A percentile compares a stretch with the other conserved stretches of the same genome.
phyloP scores from a whole-genome alignment of 2,113 vertebrate genomes.

The Tragulus kanchil region DNA sequence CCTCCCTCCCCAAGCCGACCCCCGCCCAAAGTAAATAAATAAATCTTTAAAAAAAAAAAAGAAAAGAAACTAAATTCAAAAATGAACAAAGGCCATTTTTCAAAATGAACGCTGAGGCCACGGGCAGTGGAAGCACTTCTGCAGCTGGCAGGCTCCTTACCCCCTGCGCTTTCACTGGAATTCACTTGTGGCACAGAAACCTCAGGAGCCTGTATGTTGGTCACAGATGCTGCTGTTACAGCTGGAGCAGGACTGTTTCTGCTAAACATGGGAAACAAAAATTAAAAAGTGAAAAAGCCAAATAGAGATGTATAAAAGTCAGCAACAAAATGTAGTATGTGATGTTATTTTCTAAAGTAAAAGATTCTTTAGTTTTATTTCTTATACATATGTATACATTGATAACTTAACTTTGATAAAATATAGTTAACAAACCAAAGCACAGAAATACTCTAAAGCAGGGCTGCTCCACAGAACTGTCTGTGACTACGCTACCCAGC shows the following conservation, averaged over 20 bases:
- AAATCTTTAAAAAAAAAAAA: too few species aligned
- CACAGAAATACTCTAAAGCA: not conserved
- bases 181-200: conserved; percentile 89
- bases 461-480: not conserved
- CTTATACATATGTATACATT: not conserved
- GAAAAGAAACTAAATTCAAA: not conserved
- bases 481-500: not conserved
- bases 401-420: not conserved
- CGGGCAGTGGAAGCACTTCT: not conserved
- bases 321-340: not conserved
- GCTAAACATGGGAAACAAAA: conserved; percentile 74
- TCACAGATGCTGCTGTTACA: conserved; percentile 90
- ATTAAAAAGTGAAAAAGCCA: not conserved
- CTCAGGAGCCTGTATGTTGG: conserved; percentile 89
- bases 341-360: not conserved
- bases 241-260: conserved; percentile 92
- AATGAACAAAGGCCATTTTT: not conserved
- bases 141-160: conserved; percentile 81
- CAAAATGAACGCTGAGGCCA: not conserved
- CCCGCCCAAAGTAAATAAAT: too few species aligned
- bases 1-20: too few species aligned
- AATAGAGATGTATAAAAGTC: not conserved
- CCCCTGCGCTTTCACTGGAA: conserved; percentile 91
- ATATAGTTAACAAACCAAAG: not conserved
- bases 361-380: not conserved